Percentiles rank a stretch among this genome's conserved stretches.
phyloP scores from a whole-genome alignment of 2,888 invertebrate species.

The Tigriopus californicus region DNA sequence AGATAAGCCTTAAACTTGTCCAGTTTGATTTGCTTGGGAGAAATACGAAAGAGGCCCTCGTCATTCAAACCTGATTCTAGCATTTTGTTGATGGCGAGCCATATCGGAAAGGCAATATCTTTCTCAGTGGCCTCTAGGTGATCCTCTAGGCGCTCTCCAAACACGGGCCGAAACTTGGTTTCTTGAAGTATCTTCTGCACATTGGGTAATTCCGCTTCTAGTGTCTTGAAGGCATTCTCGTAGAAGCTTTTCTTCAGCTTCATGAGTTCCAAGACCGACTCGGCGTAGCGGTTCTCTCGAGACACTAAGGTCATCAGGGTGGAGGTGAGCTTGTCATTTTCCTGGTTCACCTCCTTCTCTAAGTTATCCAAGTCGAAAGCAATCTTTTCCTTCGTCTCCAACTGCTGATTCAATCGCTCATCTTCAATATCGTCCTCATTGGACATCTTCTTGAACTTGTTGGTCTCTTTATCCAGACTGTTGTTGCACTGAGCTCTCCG shows the following conservation, averaged over 20 bases:
- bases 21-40: conserved; percentile 9
- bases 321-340: not conserved
- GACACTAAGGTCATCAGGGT: conserved; percentile 2
- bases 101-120: conserved; percentile 1
- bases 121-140: not conserved
- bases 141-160: conserved; percentile 6
- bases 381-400: conserved; percentile 1
- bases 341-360: conserved; percentile 1
- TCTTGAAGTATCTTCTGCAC: conserved; percentile 1
- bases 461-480: not conserved
- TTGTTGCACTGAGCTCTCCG: not conserved
- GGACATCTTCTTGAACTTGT: not conserved
- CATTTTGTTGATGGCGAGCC: not conserved
- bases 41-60: conserved; percentile 10
- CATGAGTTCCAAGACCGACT: conserved; percentile 7
- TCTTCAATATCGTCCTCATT: not conserved
- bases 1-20: conserved; percentile 7
- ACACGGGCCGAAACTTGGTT: conserved; percentile 6
- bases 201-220: conserved; percentile 8
- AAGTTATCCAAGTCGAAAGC: not conserved
- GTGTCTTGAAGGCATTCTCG: conserved; percentile 10
- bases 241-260: conserved; percentile 8
- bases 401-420: not conserved
- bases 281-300: conserved; percentile 12
- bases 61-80: not conserved